phyloP scores from a whole-genome alignment of 2,113 vertebrate species.

The western clawed frog (Xenopus tropicalis) region UCB_Xtro_10.0 CM004449.2:124561501-124562000 shows the following conservation, averaged over 20 bases:
- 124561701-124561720: background rate
- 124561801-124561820: background rate
- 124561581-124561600: background rate
- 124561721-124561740: background rate
- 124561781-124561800: background rate
- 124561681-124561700: background rate
- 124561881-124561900: background rate
- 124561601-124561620: background rate
- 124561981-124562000: background rate
- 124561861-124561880: too few relatives aligned
- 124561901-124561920: background rate
- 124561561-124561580: background rate
- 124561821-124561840: conserved; percentile 3
- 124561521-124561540: background rate
- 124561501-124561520: background rate
- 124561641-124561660: background rate
- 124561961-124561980: background rate
- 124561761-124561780: background rate
- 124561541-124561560: conserved; percentile 2
- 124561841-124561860: background rate
- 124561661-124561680: background rate
- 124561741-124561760: background rate
- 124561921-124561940: background rate
- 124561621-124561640: background rate
- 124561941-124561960: background rate